Evolutionary conservation across 1,140 invertebrate species (phyloP), one percentile per base, ranked within the genome.

Genomic region (Philaenus spumarius): DNA sequence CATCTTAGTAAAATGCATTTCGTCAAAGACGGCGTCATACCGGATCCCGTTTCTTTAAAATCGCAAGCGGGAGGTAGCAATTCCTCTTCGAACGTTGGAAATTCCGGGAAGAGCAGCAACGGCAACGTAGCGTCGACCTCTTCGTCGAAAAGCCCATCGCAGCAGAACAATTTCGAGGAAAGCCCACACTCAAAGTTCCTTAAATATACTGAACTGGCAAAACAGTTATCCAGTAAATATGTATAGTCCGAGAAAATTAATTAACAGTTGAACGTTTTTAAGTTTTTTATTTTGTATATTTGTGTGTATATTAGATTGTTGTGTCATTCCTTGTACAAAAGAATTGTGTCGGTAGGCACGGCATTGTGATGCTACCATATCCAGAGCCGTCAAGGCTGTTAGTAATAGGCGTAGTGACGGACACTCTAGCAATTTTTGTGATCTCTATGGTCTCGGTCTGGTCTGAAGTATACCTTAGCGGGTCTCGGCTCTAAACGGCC

Each of bases 1-100:
- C 95, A 98, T 69, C 75, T 97, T 57, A 95, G 93, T 50, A 95
- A 97, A 70, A 95, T 95, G 85, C 94, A 97, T 74, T 93, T 97
- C 68, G 90, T 96, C 23, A 97, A 96, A 71, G 93, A 96, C 65
- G 89, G 88, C 11, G 85, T 88, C 17, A 82, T 86, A 61, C 86
- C 85, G 2, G 87, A 86, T 66, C 82, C 84, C 0, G 73, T 86
- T 19, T 77, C 78, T 1, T 75, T 83, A 51, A 82, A 80, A 24
- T 67, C 65, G 26, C 66, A 61, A 65, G 63, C 75, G 69, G 51
- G 62, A 56, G 51, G 60, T 58, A 59, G 63, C 55, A 54, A 69
- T 70, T 23, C 68, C 75, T 64, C 67, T 77, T 52, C 61, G 55
- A 42, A 48, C 14, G 39, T 53, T 3, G 37, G 47, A 14, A 46